Evolutionary conservation across 1,140 invertebrate genomes (phyloP), one percentile per base, ranked within the genome.

Genomic region (Steinernema feltiae): DNA sequence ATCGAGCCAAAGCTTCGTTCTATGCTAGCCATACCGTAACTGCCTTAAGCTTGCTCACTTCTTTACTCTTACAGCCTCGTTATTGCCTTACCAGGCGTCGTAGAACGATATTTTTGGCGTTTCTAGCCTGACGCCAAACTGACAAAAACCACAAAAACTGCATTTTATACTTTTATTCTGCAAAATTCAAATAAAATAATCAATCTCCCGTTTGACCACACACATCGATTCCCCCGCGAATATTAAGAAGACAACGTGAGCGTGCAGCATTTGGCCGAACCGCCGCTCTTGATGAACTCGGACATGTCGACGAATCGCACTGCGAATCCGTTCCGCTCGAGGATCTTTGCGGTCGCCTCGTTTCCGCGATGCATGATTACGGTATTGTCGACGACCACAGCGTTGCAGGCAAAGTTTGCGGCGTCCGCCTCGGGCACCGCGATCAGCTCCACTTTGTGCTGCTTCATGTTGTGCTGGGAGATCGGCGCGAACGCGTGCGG

Each of bases 221-320:
- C 12, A n/a, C 24, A 15, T 7, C 53, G 24, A n/a, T 63, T 21
- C 3, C 15, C 53, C 7, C 53, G 53, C 24, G 30, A 70, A 75
- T 75, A 71, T 27, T 27, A 80, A 75, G 53, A 81, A n/a, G n/a
- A n/a, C 18, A 85, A 74, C 32, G 69, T 48, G 30, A 85, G 71
- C 27, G 84, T 85, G 70, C 85, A 85, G 48, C 84, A 85, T 75
- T 85, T 85, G 1, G 83, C 76, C 12, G 84, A 82, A 21, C 84
- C 84, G 27, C 84, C 84, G 46, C 79, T 82, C 69, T 85, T 85
- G 70, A 85, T 83, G 75, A 85, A 85, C 71, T 85, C 84, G 46
- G 80, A 82, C 85, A 85, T 86, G 71, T 85, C 78, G 1, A 85
- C 82, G 71, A 85, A 86, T 63, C 78, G 71, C 30, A 79, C 74